These are phyloP conservation scores for Penaeus chinensis DNA, from an alignment of 1,140 invertebrate genomes.

Conservation along the genomic window DNA sequence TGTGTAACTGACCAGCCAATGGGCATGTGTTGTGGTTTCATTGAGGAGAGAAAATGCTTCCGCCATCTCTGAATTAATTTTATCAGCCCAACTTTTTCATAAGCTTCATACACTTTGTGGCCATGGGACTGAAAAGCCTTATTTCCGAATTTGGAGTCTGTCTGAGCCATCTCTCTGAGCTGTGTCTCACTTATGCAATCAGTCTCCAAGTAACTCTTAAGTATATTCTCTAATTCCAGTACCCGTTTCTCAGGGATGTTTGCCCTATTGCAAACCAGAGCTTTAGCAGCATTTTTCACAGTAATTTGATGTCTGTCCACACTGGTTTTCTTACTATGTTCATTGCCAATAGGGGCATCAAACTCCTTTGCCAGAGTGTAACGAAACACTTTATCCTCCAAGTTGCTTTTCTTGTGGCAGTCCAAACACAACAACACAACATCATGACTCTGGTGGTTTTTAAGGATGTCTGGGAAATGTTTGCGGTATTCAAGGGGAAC, in stretches of 20 bases:
- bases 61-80: constrained; percentile 80
- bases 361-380: constrained; percentile 74
- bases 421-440: constrained; percentile 79
- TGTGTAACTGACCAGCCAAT: constrained; percentile 81
- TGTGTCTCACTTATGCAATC: no score
- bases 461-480: constrained; percentile 83
- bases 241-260: no score
- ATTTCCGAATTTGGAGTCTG: no score
- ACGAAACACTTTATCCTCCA: constrained; percentile 75
- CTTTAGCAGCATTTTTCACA: no score
- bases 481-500: constrained; percentile 86
- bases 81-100: constrained; percentile 71
- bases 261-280: no score
- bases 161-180: no score
- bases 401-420: constrained; percentile 82
- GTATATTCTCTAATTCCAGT: no score
- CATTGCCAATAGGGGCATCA: constrained; percentile 73
- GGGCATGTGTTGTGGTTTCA: constrained; percentile 80
- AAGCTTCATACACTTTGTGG: no score
- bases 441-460: constrained; percentile 85
- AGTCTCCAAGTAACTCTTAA: no score
- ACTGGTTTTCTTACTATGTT: constrained; percentile 65
- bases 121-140: no score
- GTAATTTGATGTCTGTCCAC: no score
- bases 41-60: constrained; percentile 79